These are phyloP conservation scores for Papilio glaucus DNA, from an alignment of 1,140 invertebrate genomes.

Conservation along the genomic window DNA sequence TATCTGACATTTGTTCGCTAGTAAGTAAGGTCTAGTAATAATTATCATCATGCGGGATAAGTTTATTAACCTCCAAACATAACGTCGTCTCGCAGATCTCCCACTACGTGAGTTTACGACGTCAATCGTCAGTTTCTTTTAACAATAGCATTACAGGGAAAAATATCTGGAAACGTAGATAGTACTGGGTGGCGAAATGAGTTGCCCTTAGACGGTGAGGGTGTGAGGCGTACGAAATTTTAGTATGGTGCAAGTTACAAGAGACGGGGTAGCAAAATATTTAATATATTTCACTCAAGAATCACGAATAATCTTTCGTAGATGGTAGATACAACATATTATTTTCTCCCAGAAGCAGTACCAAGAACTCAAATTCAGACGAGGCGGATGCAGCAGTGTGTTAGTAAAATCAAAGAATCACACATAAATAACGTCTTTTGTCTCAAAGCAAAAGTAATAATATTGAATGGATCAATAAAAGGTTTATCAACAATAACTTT, in stretches of 20 bases:
- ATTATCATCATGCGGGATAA: slow-evolving; percentile 29
- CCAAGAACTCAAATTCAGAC: too few relatives aligned
- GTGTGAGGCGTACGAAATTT: slow-evolving; percentile 77
- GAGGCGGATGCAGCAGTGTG: too few relatives aligned
- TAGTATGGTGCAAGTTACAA: slow-evolving; percentile 43
- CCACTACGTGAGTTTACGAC: slow-evolving; percentile 40
- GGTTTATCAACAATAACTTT: too few relatives aligned
- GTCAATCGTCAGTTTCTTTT: slow-evolving; percentile 61
- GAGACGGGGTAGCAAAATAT: not conserved
- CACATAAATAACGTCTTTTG: too few relatives aligned
- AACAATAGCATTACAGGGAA: slow-evolving; percentile 79
- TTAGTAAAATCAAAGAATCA: too few relatives aligned
- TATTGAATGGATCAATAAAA: too few relatives aligned
- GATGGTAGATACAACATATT: too few relatives aligned
- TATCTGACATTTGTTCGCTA: too few relatives aligned
- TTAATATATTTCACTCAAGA: not conserved
- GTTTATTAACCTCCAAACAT: slow-evolving; percentile 34
- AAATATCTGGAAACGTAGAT: slow-evolving; percentile 79
- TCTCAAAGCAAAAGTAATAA: too few relatives aligned
- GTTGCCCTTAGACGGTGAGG: slow-evolving; percentile 78
- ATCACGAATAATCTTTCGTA: too few relatives aligned
- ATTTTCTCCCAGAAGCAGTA: too few relatives aligned
- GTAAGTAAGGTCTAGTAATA: too few relatives aligned
- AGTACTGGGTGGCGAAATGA: slow-evolving; percentile 79
- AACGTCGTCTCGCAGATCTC: not conserved